Evolutionary conservation across 1,140 invertebrate species (phyloP), one percentile per base, ranked within the genome.

Genomic region (Lanistes nyassanus): DNA sequence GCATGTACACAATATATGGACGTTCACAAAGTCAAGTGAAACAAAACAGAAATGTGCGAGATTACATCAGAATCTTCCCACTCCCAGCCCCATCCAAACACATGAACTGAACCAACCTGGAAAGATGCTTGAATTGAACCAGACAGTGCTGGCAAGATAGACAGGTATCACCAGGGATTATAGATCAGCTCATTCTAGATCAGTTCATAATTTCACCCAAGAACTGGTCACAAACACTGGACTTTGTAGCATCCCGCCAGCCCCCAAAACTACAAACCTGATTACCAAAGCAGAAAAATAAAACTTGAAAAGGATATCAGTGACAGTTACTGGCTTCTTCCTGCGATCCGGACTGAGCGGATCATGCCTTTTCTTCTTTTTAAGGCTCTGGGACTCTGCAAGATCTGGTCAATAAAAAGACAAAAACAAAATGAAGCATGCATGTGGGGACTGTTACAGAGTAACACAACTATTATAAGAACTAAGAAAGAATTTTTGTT

Each of bases 1-100:
- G 91, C 95, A 98, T 97, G 85, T 98, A 98, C 0, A 99, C 96
- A 81, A 99, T 96, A 89, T 97, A 98, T 65, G 97, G 97, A 0
- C 97, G 82, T 90, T 31, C 5, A 13, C 37, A 23, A 21, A 26
- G 23, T 37, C 16, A 16, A 68, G 19, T 58, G 37, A 26, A 76
- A 9, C 6, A 16, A 34, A 13, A 69, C 26, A 11, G 13, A 64
- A 56, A 34, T 34, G 39, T 29, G 3, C 19, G 21, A 69, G 37
- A 67, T 16, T 36, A 67, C 29, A 23, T 67, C 16, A 37, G 9
- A 26, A 37, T 36, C 19, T 31, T 39, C 9, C 19, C 16, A 67
- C 9, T 11, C 34, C 9, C 13, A 6, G 19, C 31, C 19, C 16
- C 47, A 26, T 60, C 7, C 21, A n/a, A 64, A 7, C 11, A 23